phyloP scores from a whole-genome alignment of 1,140 invertebrate genomes.

The Zaprionus africanus region DNA sequence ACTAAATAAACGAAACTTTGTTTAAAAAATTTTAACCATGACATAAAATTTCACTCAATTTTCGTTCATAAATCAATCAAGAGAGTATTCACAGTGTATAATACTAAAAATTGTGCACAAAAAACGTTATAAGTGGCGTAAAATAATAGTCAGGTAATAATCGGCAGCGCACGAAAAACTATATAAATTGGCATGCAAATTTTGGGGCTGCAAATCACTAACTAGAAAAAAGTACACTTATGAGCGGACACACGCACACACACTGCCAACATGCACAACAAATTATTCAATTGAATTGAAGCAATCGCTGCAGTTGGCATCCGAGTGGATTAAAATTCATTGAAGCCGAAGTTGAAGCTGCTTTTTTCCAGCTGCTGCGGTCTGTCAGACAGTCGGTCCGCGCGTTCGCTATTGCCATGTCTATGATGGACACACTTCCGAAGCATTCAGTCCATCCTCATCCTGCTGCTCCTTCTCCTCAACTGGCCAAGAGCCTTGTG shows the following conservation, averaged over 20 bases:
- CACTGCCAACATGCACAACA: constrained; percentile 48
- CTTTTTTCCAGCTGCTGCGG: constrained; percentile 40
- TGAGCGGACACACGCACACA: constrained; percentile 35
- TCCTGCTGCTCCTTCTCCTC: background rate
- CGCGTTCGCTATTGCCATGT: background rate
- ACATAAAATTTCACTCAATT: background rate
- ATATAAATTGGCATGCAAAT: constrained; percentile 50
- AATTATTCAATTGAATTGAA: constrained; percentile 78
- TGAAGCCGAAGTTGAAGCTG: constrained; percentile 17
- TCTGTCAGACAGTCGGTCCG: constrained; percentile 51
- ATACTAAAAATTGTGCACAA: background rate
- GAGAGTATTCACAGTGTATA: too few relatives aligned
- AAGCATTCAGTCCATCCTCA: background rate
- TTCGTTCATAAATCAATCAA: constrained; percentile 1
- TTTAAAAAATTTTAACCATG: background rate
- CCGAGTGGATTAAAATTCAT: constrained; percentile 53
- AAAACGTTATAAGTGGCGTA: background rate
- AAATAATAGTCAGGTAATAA: constrained; percentile 32
- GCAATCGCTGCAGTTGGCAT: constrained; percentile 70
- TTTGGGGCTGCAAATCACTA: constrained; percentile 13
- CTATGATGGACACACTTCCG: constrained; percentile 52
- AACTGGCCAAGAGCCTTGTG: constrained; percentile 40
- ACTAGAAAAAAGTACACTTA: constrained; percentile 43
- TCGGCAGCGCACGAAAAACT: constrained; percentile 17
- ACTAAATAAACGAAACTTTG: background rate